These are phyloP conservation scores for Phenacoccus solenopsis DNA, from an alignment of 1,140 invertebrate species.

Conservation along the genomic window DNA sequence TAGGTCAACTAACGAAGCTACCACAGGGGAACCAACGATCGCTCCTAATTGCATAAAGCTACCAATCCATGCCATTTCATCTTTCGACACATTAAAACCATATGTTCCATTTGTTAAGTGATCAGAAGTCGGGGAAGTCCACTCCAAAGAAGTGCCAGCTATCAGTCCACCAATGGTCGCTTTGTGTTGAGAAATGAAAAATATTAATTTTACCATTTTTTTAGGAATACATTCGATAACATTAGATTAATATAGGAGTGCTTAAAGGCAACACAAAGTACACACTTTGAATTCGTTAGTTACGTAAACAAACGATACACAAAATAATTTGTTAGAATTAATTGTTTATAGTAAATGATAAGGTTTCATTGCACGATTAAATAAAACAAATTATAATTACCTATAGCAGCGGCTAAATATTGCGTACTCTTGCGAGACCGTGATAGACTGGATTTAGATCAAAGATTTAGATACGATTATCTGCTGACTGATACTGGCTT, in stretches of 20 bases:
- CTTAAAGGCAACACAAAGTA: no score
- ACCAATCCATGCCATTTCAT: conserved; percentile 55
- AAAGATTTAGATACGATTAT: conserved; percentile 21
- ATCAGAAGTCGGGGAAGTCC: conserved; percentile 57
- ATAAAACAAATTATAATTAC: no score
- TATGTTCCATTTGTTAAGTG: conserved; percentile 39
- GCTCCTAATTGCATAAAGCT: conserved; percentile 58
- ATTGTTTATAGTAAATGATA: neutral
- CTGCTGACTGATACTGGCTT: conserved; percentile 25
- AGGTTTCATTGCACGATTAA: neutral
- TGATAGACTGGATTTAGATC: conserved; percentile 3
- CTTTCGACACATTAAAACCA: conserved; percentile 36
- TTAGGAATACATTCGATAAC: no score
- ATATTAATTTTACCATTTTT: neutral
- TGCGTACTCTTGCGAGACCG: conserved; percentile 23
- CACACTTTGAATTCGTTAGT: no score
- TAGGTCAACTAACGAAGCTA: conserved; percentile 41
- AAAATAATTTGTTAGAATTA: neutral
- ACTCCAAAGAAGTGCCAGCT: conserved; percentile 55
- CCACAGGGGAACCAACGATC: conserved; percentile 26
- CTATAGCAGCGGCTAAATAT: conserved; percentile 26
- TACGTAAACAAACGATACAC: no score
- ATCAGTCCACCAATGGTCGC: conserved; percentile 51
- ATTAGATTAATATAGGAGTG: no score
- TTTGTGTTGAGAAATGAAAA: conserved; percentile 23